phyloP scores from a whole-genome alignment of 2,888 invertebrate genomes.

The Exocentrus adspersus region DNA sequence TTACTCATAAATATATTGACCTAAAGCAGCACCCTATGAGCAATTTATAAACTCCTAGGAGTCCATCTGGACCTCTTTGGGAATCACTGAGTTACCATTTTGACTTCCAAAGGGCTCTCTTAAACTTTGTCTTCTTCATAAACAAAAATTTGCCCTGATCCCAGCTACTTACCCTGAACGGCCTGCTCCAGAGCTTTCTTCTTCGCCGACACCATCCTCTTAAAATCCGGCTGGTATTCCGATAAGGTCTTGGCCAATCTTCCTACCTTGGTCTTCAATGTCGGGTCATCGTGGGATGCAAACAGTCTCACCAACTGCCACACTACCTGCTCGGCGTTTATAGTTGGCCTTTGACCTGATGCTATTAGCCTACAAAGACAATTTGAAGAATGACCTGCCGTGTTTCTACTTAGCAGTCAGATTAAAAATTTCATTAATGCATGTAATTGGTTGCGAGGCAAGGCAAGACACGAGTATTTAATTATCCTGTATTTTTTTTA shows the following conservation, averaged over 20 bases:
- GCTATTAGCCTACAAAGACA: slow-evolving; percentile 59
- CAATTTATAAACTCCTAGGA: no score
- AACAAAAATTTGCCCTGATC: no score
- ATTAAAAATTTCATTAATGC: background rate
- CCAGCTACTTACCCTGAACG: slow-evolving; percentile 73
- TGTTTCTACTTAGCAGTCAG: background rate
- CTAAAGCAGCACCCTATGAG: no score
- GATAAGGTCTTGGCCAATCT: slow-evolving; percentile 70
- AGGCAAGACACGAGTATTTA: background rate
- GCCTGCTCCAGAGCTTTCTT: slow-evolving; percentile 83
- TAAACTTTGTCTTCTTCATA: no score
- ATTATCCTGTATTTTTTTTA: no score
- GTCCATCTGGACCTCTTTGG: no score
- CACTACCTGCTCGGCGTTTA: slow-evolving; percentile 82
- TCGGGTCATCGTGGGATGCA: slow-evolving; percentile 67
- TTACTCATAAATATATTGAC: no score
- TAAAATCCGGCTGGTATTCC: slow-evolving; percentile 73
- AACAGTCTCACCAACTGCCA: slow-evolving; percentile 89
- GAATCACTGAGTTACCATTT: no score
- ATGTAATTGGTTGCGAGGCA: background rate
- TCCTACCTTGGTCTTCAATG: slow-evolving; percentile 71
- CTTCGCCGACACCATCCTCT: slow-evolving; percentile 74
- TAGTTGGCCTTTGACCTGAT: slow-evolving; percentile 71
- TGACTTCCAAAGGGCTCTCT: no score
- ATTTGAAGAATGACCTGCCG: slow-evolving; percentile 6